Evolutionary conservation across 2,113 vertebrate genomes (phyloP), one percentile per base, ranked within the genome.

Genomic region (Tenebrosternarchus preto): DNA sequence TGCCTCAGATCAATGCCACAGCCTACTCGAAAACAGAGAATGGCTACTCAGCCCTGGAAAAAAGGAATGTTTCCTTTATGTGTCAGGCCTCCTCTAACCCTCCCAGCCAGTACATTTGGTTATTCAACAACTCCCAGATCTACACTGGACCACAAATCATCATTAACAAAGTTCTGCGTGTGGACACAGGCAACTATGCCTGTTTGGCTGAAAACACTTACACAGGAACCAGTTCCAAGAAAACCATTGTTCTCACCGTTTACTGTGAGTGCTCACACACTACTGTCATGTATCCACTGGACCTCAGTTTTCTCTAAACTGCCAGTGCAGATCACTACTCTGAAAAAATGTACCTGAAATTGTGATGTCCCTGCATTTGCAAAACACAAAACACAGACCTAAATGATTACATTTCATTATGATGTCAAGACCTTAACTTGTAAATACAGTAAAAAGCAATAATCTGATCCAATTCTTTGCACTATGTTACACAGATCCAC

Each of bases 61-160:
- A 84, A 39, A 93, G 94, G 75, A 95, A 93, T 0, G 92, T 97
- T 77, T 94, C 92, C 4, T 84, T 98, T 85, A 91, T 90, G 78
- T 99, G 95, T 91, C 87, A 92, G 80, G 95, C 96, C 0, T 89
- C 92, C 17, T 96, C 96, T 87, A 95, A 94, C 77, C 95, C 96
- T 0, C 91, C 92, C 12, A 95, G 96, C 85, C 93, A 91, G 83
- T 97, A 96, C 0, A 29, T 94, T 63, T 97, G 96, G 96, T 94
- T 96, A 83, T 93, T 91, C 88, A 95, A 95, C 36, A 93, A 94
- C 6, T 92, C 94, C 5, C 94, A 96, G 88, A 88, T 96, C 53
- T 90, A 91, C 81, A 0, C 82, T 0, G 95, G 95, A 1, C 92
- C 94, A 5, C 92, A 92, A 83, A 94, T 91, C 2, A 85, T 91